Percentiles rank a stretch among this genome's conserved stretches.
Evolutionary conservation across 2,888 invertebrate genomes (phyloP).

Genomic region (Dexiosoma caninum): DNA sequence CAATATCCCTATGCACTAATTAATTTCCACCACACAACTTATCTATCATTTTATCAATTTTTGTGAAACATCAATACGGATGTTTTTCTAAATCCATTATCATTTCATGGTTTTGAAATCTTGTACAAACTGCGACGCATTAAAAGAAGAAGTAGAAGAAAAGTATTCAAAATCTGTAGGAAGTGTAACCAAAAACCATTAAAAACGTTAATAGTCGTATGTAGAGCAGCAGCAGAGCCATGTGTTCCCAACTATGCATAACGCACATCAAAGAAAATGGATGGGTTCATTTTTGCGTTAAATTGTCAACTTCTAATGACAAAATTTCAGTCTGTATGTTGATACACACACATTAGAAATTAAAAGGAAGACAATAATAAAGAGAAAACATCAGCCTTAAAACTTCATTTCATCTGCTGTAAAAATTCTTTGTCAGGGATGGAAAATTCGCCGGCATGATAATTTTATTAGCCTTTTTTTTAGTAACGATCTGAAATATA

Average conservation of each 20-base stretch:
- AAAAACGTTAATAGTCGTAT: conserved; percentile 1
- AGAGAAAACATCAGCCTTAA: conserved; percentile 16
- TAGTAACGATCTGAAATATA: too few relatives aligned
- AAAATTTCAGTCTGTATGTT: conserved; percentile 41
- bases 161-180: conserved; percentile 11
- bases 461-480: too few relatives aligned
- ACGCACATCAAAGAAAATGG: conserved; percentile 24
- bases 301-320: conserved; percentile 48
- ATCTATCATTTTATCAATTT: not conserved
- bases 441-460: too few relatives aligned
- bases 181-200: conserved; percentile 44
- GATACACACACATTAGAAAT: conserved; percentile 38
- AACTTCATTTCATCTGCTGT: conserved; percentile 31
- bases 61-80: not conserved
- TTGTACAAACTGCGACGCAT: not conserved
- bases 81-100: not conserved
- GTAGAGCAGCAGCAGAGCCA: conserved; percentile 1
- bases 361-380: not conserved
- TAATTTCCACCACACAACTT: too few relatives aligned
- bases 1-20: too few relatives aligned
- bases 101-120: conserved; percentile 14
- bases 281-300: conserved; percentile 30
- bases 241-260: conserved; percentile 26
- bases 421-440: not conserved
- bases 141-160: too few relatives aligned